Evolutionary conservation across 2,113 vertebrate genomes (phyloP), one percentile per base, ranked within the genome.

Genomic region (Crotophaga sulcirostris): DNA sequence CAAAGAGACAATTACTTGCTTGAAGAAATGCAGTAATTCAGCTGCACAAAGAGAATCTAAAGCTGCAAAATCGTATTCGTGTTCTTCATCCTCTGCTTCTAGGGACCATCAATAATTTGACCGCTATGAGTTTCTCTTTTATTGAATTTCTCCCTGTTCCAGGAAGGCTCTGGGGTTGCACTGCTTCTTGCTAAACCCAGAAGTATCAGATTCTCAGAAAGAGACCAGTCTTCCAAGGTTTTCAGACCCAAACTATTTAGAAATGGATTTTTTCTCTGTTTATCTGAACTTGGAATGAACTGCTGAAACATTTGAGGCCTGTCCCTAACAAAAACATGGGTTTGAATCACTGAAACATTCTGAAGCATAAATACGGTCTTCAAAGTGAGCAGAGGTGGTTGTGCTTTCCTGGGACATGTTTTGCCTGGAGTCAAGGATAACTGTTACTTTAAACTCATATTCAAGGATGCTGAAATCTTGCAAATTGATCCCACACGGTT

Each of bases 261-360:
- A 84, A 83, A 70, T 80, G 67, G 90, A 85, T 69, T 87, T 94
- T 91, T 80, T 36, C 47, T 69, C 63, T 94, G 90, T 95, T 96
- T 96, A 92, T 94, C 68, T 94, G 92, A 96, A 91, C 90, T 77
- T 10, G 0, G 88, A 59, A 49, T 94, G 95, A 96, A 90, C 88
- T 80, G 76, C 72, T 79, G 58, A 91, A 90, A 62, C 42, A 4
- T 91, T 93, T 93, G 95, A 94, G 87, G 87, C 88, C 90, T 76
- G 38, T 91, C 90, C 82, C 60, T 91, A 77, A 83, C 77, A 52
- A 94, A 81, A 95, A 75, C 82, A 33, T 0, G 6, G 51, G 3
- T 96, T 92, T 60, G 93, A 75, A 88, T 78, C 31, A 2, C 66
- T 83, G 87, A 59, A 80, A 58, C 76, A 76, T 69, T 79, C 36